Evolutionary conservation across 1,140 invertebrate genomes (phyloP).

Genomic region (Drosophila ambigua): DNA sequence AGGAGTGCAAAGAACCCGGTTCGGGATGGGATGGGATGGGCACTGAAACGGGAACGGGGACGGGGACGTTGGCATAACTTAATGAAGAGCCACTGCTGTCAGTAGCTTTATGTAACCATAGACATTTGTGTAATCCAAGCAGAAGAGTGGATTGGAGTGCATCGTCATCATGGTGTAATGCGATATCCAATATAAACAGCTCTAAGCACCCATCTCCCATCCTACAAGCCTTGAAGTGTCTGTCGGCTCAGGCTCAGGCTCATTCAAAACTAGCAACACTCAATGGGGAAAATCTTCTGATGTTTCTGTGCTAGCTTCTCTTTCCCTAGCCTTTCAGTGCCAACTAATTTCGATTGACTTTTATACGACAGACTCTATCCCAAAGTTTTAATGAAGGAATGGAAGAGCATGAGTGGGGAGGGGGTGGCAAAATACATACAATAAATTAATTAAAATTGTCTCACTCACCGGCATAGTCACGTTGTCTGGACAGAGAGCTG

Average conservation of each 20-base stretch:
- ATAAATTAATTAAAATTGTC: constrained; percentile 45
- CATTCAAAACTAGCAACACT: too few species aligned
- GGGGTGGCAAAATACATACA: too few species aligned
- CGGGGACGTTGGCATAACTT: constrained; percentile 12
- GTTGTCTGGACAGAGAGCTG: constrained; percentile 38
- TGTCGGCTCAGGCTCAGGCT: neutral
- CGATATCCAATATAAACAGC: constrained; percentile 40
- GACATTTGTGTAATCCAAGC: constrained; percentile 49
- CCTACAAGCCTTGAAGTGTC: constrained; percentile 11
- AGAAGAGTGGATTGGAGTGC: constrained; percentile 4
- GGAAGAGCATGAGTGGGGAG: too few species aligned
- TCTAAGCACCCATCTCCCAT: constrained; percentile 18
- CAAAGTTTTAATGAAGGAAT: neutral
- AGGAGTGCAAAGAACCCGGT: constrained; percentile 63
- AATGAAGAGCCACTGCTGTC: constrained; percentile 56
- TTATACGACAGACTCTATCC: too few species aligned
- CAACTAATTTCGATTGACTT: too few species aligned
- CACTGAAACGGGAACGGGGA: neutral
- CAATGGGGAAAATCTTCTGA: too few species aligned
- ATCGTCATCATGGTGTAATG: constrained; percentile 27
- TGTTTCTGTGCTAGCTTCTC: too few species aligned
- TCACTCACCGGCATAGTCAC: constrained; percentile 48
- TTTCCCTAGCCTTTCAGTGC: too few species aligned
- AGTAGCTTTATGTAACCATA: constrained; percentile 47
- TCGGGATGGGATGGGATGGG: constrained; percentile 1